Evolutionary conservation across 2,113 vertebrate species (phyloP).

Genomic region (Trachemys scripta): DNA sequence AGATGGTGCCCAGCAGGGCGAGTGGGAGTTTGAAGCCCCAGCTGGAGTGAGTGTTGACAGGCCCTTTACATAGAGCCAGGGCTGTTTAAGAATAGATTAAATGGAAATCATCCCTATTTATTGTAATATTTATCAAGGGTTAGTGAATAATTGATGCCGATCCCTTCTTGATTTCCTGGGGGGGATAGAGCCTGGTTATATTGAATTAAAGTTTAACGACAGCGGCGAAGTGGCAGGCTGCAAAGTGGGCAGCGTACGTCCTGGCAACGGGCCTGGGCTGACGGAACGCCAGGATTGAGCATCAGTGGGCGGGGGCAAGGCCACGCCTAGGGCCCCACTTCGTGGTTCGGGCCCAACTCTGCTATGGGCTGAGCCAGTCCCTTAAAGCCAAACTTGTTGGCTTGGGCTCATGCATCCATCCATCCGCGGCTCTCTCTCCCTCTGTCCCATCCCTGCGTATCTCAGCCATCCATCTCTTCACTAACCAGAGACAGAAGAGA

Average conservation of each 20-base stretch:
- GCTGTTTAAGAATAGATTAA: constrained; percentile 52
- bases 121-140: constrained; percentile 67
- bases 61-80: fast-evolving
- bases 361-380: not conserved
- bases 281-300: too few species aligned
- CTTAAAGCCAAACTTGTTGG: not conserved
- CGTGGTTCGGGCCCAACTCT: not conserved
- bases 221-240: not conserved
- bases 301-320: not conserved
- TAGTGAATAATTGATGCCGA: constrained; percentile 69
- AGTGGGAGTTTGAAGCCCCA: fast-evolving
- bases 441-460: not conserved
- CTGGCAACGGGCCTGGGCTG: not conserved
- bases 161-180: constrained; percentile 63
- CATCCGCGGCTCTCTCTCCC: not conserved
- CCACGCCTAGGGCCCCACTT: not conserved
- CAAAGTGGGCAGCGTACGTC: fast-evolving
- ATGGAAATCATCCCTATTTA: constrained; percentile 53
- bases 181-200: not conserved
- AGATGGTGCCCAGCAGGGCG: fast-evolving
- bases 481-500: not conserved
- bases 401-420: not conserved
- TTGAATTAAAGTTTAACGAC: not conserved
- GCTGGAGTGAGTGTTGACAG: fast-evolving
- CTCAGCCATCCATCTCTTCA: not conserved